phyloP scores from a whole-genome alignment of 2,797 vertebrate species.

The Chaenodraco wilsoni region DNA sequence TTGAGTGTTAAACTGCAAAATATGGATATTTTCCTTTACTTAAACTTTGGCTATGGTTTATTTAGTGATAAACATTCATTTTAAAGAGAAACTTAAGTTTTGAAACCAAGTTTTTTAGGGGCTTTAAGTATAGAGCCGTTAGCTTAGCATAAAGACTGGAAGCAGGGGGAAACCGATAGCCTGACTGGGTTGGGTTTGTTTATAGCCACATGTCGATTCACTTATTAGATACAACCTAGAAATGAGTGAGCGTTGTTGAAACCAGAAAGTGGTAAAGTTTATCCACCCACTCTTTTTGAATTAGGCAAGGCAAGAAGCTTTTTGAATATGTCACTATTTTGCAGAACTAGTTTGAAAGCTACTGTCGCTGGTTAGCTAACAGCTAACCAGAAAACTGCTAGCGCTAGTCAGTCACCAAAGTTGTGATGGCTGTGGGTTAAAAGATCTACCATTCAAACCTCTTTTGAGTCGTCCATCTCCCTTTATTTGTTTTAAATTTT shows the following conservation, averaged over 20 bases:
- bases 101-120: neutral
- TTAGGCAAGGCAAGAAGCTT: neutral
- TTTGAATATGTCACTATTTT: neutral
- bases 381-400: neutral
- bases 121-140: neutral
- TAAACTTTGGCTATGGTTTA: neutral
- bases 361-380: neutral
- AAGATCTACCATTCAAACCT: neutral
- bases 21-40: no score
- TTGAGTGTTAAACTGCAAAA: neutral
- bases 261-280: neutral
- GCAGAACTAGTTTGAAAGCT: neutral
- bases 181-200: neutral
- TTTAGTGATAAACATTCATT: neutral
- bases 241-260: neutral
- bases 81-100: neutral
- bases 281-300: neutral
- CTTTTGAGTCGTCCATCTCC: neutral
- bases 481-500: neutral
- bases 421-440: neutral
- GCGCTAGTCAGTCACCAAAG: neutral
- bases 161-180: neutral
- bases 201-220: neutral
- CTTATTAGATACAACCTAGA: neutral
- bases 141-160: conserved; percentile 5